A percentile compares a stretch with the other conserved stretches of the same genome.
Evolutionary conservation across 37 sponge, comb jelly and placozoan genomes (phyloP).

Genomic region (Aplysina aerophoba): DNA sequence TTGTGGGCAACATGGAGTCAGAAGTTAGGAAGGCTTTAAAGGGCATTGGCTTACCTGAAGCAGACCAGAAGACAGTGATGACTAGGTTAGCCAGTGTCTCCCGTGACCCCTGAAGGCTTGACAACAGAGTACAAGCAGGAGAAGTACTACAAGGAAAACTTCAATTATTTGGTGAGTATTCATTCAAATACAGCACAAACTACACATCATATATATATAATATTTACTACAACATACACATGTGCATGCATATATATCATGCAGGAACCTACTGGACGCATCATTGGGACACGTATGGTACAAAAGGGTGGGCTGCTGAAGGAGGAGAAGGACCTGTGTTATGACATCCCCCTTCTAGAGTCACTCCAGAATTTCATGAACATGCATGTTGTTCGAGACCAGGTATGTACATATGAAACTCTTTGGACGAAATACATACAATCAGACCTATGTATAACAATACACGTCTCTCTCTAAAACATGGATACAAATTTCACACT

Average conservation of each 20-base stretch:
- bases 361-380: slow-evolving; percentile 14
- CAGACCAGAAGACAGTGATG: background rate
- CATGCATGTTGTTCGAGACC: slow-evolving; percentile 10
- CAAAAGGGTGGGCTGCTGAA: background rate
- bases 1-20: background rate
- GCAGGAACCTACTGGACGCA: slow-evolving; percentile 13
- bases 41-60: background rate
- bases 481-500: too few species aligned
- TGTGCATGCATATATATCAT: too few species aligned
- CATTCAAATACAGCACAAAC: background rate
- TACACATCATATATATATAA: background rate
- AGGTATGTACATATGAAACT: background rate
- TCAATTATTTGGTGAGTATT: background rate
- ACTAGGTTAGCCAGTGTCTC: background rate
- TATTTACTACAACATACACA: too few species aligned
- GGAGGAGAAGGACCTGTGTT: slow-evolving; percentile 21
- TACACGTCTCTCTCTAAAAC: too few species aligned
- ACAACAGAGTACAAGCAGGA: slow-evolving; percentile 1
- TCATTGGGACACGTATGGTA: background rate
- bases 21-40: background rate
- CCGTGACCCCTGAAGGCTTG: slow-evolving; percentile 6
- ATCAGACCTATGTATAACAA: too few species aligned
- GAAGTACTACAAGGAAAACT: slow-evolving; percentile 30
- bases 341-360: slow-evolving; percentile 29
- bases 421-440: too few species aligned